These are phyloP conservation scores for Taenioides sp. DNA, from an alignment of 2,797 vertebrate genomes.

Conservation along the genomic window DNA sequence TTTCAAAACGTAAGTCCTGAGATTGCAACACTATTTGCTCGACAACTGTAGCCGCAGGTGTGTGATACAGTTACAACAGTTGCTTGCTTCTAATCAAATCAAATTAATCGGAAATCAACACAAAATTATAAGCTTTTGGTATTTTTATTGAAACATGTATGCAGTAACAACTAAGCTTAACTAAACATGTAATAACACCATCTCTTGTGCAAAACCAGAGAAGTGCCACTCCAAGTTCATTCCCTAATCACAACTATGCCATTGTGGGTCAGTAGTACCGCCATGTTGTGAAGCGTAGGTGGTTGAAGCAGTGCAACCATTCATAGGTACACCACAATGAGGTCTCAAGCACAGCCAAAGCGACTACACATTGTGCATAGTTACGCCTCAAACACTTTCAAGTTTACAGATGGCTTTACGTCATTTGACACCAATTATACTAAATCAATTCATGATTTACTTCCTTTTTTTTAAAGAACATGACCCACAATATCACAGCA, in stretches of 20 bases:
- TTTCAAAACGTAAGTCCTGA: slow-evolving; percentile 48
- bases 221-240: slow-evolving; percentile 4
- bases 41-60: no score
- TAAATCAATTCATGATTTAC: background rate
- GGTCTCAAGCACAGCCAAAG: slow-evolving; percentile 15
- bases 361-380: slow-evolving; percentile 22
- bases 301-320: slow-evolving; percentile 21
- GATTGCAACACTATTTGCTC: slow-evolving; percentile 50
- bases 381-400: slow-evolving; percentile 20
- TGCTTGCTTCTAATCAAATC: background rate
- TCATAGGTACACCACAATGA: slow-evolving; percentile 10
- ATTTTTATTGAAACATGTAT: slow-evolving; percentile 24
- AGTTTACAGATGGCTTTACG: slow-evolving; percentile 13
- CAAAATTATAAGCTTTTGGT: slow-evolving; percentile 2
- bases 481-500: background rate
- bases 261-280: slow-evolving; percentile 18
- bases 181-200: background rate
- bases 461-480: background rate
- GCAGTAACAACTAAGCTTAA: slow-evolving; percentile 1
- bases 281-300: slow-evolving; percentile 12
- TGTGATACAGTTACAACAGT: background rate
- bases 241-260: slow-evolving; percentile 2
- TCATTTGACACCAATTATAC: slow-evolving; percentile 17
- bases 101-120: background rate
- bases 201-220: background rate